phyloP scores from a whole-genome alignment of 2,113 vertebrate genomes.

The Orcinus orca region DNA sequence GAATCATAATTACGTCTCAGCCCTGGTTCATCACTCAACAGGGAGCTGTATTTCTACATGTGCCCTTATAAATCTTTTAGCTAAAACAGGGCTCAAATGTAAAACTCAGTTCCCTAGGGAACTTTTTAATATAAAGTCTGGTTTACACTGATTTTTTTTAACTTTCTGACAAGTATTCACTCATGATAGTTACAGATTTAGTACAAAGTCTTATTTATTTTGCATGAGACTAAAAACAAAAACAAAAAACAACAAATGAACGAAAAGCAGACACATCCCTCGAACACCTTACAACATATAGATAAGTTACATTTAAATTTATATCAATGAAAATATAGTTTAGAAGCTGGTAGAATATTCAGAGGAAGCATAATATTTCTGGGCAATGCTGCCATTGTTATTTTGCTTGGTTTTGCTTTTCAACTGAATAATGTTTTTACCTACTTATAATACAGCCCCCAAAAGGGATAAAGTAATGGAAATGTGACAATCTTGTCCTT shows the following conservation, averaged over 20 bases:
- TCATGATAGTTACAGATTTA: conserved; percentile 43
- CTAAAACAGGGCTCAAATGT: conserved; percentile 64
- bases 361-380: neutral
- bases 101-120: conserved; percentile 59
- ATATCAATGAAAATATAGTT: neutral
- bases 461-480: neutral
- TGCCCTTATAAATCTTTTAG: conserved; percentile 72
- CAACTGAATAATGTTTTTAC: neutral
- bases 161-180: conserved; percentile 42
- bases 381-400: neutral
- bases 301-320: neutral
- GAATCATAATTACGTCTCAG: conserved; percentile 62
- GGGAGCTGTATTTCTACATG: conserved; percentile 73
- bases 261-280: neutral
- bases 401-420: conserved; percentile 29
- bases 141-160: conserved; percentile 36
- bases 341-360: neutral
- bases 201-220: conserved; percentile 50
- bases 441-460: neutral
- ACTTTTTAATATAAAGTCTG: conserved; percentile 60
- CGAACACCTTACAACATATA: neutral
- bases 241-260: neutral
- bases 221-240: conserved; percentile 42
- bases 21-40: conserved; percentile 58
- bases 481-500: neutral